phyloP scores from a whole-genome alignment of 1,140 invertebrate species.

The Phocides pigmalion region DNA sequence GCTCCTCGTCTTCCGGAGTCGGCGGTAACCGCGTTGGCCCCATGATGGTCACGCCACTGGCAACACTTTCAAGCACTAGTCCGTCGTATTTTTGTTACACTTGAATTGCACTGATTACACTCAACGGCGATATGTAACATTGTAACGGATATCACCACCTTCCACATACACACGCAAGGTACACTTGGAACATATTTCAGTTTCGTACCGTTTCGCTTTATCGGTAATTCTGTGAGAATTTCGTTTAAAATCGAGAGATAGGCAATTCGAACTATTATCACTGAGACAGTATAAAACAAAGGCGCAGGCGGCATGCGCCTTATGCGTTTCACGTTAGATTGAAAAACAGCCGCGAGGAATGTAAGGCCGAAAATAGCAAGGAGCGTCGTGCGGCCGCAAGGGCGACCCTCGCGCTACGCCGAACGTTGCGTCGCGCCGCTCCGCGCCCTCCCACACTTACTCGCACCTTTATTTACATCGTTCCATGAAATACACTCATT shows the following conservation, averaged over 20 bases:
- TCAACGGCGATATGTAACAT: conserved; percentile 43
- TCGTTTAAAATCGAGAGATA: conserved; percentile 33
- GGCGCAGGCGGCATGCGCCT: conserved; percentile 67
- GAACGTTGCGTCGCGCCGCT: conserved; percentile 46
- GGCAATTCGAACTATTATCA: conserved; percentile 7
- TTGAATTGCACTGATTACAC: conserved; percentile 45
- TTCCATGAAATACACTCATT: conserved; percentile 64
- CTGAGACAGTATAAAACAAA: conserved; percentile 51
- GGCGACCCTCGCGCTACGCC: conserved; percentile 68
- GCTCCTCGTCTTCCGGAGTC: conserved; percentile 72
- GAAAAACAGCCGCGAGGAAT: conserved; percentile 80
- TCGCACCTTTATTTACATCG: conserved; percentile 75
- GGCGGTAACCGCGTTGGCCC: conserved; percentile 71
- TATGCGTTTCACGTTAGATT: conserved; percentile 81
- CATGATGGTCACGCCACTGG: conserved; percentile 49
- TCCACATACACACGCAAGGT: conserved; percentile 32
- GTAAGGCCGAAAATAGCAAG: conserved; percentile 81
- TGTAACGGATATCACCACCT: conserved; percentile 27
- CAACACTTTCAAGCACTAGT: conserved; percentile 62
- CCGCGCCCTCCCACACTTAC: conserved; percentile 46
- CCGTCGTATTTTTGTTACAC: conserved; percentile 49
- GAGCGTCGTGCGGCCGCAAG: conserved; percentile 77
- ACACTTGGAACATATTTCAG: neutral
- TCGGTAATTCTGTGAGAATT: conserved; percentile 17
- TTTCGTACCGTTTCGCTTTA: conserved; percentile 11